Evolutionary conservation across 2,888 invertebrate genomes (phyloP).

Genomic region (Drosophila mercatorum): DNA sequence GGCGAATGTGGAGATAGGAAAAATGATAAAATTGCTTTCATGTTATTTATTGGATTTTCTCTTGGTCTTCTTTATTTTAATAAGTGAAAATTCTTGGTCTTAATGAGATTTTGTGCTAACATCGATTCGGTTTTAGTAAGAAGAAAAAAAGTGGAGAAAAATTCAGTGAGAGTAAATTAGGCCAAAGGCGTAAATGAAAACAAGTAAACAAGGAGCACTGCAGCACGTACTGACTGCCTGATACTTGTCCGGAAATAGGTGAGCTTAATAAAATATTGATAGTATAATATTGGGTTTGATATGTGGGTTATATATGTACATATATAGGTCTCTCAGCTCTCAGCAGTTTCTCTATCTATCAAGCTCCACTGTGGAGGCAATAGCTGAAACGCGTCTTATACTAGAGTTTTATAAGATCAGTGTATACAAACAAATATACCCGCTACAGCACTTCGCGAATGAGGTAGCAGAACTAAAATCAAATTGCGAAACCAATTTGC

Average conservation of each 20-base stretch:
- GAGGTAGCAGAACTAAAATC: constrained; percentile 18
- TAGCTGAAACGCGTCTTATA: too few relatives aligned
- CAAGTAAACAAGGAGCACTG: not conserved
- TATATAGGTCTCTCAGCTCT: too few relatives aligned
- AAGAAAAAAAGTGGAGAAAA: not conserved
- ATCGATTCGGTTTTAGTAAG: constrained; percentile 1
- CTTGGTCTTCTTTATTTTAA: constrained; percentile 1
- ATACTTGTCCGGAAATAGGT: not conserved
- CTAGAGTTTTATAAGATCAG: too few relatives aligned
- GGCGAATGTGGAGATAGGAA: not conserved
- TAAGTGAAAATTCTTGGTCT: constrained; percentile 17
- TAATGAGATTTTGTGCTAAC: not conserved
- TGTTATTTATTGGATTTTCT: constrained; percentile 8
- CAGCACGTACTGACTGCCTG: not conserved
- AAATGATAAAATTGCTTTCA: constrained; percentile 17
- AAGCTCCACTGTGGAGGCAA: too few relatives aligned
- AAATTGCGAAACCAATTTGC: constrained; percentile 53
- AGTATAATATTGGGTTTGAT: not conserved
- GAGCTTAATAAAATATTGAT: not conserved
- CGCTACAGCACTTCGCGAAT: not conserved
- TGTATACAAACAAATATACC: not conserved
- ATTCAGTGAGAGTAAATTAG: not conserved
- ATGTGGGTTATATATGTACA: not conserved
- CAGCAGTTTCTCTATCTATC: too few relatives aligned
- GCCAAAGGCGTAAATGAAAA: constrained; percentile 10